These are phyloP conservation scores for Zenarchopterus dispar DNA, from an alignment of 2,797 vertebrate species.

Conservation along the genomic window DNA sequence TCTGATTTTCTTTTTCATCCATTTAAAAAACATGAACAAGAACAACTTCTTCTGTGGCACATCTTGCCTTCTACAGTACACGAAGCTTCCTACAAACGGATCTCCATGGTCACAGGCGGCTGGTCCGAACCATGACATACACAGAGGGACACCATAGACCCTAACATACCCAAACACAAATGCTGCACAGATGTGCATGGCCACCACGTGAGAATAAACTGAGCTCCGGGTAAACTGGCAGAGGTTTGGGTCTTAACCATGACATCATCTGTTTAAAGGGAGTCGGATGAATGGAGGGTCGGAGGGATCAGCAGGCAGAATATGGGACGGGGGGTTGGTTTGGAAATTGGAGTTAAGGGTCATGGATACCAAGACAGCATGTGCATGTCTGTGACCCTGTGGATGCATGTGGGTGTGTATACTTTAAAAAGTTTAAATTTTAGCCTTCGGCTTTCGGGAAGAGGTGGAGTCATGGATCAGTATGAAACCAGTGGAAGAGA, in stretches of 20 bases:
- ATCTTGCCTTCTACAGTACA: constrained; percentile 16
- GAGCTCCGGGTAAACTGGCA: constrained; percentile 66
- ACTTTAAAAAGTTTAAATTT: constrained; percentile 85
- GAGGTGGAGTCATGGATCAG: constrained; percentile 78
- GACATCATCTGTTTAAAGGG: constrained; percentile 89
- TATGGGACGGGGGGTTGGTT: constrained; percentile 33
- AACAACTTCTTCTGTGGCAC: constrained; percentile 27
- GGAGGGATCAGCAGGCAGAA: constrained; percentile 62
- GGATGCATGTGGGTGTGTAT: constrained; percentile 53
- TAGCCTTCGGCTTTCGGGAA: constrained; percentile 52
- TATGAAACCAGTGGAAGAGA: constrained; percentile 75
- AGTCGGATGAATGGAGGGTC: constrained; percentile 57
- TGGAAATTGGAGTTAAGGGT: constrained; percentile 61
- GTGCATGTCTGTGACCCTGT: constrained; percentile 27
- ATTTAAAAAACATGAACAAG: constrained; percentile 26
- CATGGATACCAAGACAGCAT: constrained; percentile 49
- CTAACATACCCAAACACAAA: constrained; percentile 63
- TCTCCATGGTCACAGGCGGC: constrained; percentile 34
- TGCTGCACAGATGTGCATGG: constrained; percentile 73
- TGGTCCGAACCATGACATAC: constrained; percentile 47
- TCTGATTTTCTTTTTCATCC: constrained; percentile 1
- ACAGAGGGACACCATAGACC: constrained; percentile 41
- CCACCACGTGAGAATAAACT: constrained; percentile 62
- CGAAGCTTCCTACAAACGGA: constrained; percentile 34
- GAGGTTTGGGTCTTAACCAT: constrained; percentile 71